These are phyloP conservation scores for Notolepis coatsorum DNA, from an alignment of 2,797 vertebrate species.

Conservation along the genomic window DNA sequence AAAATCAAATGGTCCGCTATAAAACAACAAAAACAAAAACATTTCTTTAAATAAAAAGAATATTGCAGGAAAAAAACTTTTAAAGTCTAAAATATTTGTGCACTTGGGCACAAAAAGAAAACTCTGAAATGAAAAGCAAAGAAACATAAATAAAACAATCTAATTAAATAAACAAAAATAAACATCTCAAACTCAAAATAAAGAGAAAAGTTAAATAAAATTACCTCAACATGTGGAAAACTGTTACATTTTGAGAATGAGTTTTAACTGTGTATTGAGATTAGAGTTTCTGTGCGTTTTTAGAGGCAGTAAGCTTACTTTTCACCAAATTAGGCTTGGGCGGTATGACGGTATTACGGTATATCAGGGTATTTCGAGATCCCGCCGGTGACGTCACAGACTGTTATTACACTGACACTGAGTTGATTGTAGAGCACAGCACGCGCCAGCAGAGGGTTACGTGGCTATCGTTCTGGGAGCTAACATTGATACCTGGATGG, in stretches of 20 bases:
- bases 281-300: slow-evolving; percentile 36
- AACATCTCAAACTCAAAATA: slow-evolving; percentile 28
- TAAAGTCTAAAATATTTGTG: slow-evolving; percentile 86
- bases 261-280: slow-evolving; percentile 32
- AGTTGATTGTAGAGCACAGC: too few relatives aligned
- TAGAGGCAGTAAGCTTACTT: slow-evolving; percentile 34
- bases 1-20: slow-evolving; percentile 75
- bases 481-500: too few relatives aligned
- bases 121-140: slow-evolving; percentile 14
- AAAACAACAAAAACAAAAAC: slow-evolving; percentile 80
- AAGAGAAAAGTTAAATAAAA: slow-evolving; percentile 29
- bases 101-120: slow-evolving; percentile 72
- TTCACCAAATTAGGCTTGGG: too few relatives aligned
- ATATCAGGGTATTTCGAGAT: too few relatives aligned
- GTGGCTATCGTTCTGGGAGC: too few relatives aligned
- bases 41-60: slow-evolving; percentile 86
- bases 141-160: slow-evolving; percentile 27
- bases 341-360: too few relatives aligned
- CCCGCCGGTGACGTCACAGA: too few relatives aligned
- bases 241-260: slow-evolving; percentile 34
- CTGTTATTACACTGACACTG: too few relatives aligned
- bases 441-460: too few relatives aligned
- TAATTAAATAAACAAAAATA: slow-evolving; percentile 48
- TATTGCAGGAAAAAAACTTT: slow-evolving; percentile 79
- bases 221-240: slow-evolving; percentile 46